Evolutionary conservation across 2,888 invertebrate species (phyloP).

Genomic region (Sphinx pinastri): DNA sequence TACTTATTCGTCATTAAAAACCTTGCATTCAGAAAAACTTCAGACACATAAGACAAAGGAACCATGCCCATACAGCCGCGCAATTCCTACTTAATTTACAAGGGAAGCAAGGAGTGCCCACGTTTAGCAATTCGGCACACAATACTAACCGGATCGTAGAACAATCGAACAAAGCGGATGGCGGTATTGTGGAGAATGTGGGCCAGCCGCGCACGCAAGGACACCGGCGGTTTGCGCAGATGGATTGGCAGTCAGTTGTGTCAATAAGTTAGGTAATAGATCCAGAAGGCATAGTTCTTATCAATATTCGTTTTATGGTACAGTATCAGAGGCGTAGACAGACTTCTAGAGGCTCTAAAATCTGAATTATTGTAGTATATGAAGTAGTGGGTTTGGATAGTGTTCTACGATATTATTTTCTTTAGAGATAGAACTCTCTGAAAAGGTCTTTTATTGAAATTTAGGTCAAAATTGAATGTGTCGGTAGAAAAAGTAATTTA

Average conservation of each 20-base stretch:
- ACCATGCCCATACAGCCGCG: background rate
- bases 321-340: too few relatives aligned
- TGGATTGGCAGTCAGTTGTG: constrained; percentile 30
- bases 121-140: constrained; percentile 13
- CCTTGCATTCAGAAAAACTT: background rate
- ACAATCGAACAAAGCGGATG: constrained; percentile 24
- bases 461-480: too few relatives aligned
- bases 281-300: background rate
- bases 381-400: too few relatives aligned
- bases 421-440: too few relatives aligned
- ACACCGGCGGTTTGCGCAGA: constrained; percentile 44
- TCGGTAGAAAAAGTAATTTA: too few relatives aligned
- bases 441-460: too few relatives aligned
- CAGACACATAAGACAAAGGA: background rate
- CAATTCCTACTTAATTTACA: background rate
- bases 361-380: too few relatives aligned
- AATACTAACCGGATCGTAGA: constrained; percentile 17
- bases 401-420: too few relatives aligned
- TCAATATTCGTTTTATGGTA: too few relatives aligned
- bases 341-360: too few relatives aligned
- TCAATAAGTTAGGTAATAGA: background rate
- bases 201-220: constrained; percentile 52
- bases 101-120: constrained; percentile 1
- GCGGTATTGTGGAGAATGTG: constrained; percentile 41
- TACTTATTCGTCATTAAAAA: too few relatives aligned